Percentiles rank a stretch among this genome's conserved stretches.
phyloP scores from a whole-genome alignment of 2,113 vertebrate species.

The Gorsachius goisagi region DNA sequence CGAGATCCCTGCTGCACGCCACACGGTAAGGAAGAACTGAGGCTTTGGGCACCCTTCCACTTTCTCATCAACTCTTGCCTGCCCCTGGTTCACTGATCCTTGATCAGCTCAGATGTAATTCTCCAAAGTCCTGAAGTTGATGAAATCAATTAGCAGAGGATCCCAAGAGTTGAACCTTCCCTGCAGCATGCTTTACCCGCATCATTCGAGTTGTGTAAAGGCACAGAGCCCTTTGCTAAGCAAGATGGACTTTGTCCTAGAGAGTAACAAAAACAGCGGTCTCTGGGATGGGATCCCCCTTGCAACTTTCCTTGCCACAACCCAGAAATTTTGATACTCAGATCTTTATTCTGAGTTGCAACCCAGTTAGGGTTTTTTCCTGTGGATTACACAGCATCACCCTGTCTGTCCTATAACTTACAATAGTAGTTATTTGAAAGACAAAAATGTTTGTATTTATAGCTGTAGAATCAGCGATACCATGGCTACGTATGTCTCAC shows the following conservation, averaged over 20 bases:
- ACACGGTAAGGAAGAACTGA: rapidly evolving
- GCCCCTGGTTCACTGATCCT: not conserved
- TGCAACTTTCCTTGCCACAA: not conserved
- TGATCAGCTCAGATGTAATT: not conserved
- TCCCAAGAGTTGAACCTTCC: not conserved
- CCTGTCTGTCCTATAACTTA: not conserved
- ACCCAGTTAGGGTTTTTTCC: not conserved
- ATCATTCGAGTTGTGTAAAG: not conserved
- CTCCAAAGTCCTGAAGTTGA: not conserved
- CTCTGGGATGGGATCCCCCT: not conserved
- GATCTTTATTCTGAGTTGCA: not conserved
- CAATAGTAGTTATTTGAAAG: not conserved
- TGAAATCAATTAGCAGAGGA: not conserved
- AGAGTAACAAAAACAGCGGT: not conserved
- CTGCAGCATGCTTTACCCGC: rapidly evolving
- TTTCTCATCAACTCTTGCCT: not conserved
- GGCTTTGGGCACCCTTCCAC: not conserved
- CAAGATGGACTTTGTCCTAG: not conserved
- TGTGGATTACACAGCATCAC: not conserved
- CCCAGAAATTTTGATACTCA: not conserved
- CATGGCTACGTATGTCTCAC: not conserved
- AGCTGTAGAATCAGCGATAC: not conserved
- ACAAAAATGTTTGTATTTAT: not conserved
- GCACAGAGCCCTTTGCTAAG: not conserved
- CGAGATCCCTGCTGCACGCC: not conserved